Evolutionary conservation across 2,797 vertebrate species (phyloP).

Genomic region (Megaceryle alcyon): DNA sequence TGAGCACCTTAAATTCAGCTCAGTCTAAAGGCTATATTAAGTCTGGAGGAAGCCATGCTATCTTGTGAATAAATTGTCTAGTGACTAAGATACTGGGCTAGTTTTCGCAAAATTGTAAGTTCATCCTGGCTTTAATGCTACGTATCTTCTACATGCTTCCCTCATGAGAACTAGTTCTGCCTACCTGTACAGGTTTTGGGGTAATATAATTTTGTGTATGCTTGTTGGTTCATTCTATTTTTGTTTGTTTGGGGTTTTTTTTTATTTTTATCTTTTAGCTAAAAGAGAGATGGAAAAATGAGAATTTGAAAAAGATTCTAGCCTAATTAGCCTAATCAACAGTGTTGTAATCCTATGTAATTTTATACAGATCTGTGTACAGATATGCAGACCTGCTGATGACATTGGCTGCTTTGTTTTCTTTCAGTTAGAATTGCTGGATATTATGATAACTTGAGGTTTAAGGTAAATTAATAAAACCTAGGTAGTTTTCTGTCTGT

Average conservation of each 20-base stretch:
- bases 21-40: background rate
- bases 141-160: background rate
- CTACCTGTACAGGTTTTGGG: background rate
- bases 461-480: background rate
- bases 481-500: background rate
- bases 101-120: background rate
- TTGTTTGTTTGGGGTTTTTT: no score
- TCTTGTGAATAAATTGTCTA: background rate
- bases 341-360: background rate
- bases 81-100: background rate
- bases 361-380: background rate
- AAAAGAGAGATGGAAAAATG: background rate
- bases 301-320: background rate
- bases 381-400: background rate
- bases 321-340: background rate
- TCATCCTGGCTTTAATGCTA: background rate
- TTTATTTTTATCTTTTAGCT: background rate
- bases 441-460: background rate
- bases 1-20: background rate
- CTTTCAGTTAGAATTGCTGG: background rate
- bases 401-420: background rate
- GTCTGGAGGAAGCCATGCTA: background rate
- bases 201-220: accelerated
- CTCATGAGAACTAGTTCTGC: background rate
- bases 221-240: background rate